A percentile compares a stretch with the other conserved stretches of the same genome.
Evolutionary conservation across 1,140 invertebrate species (phyloP).

Genomic region (Wiebesia pumilae): DNA sequence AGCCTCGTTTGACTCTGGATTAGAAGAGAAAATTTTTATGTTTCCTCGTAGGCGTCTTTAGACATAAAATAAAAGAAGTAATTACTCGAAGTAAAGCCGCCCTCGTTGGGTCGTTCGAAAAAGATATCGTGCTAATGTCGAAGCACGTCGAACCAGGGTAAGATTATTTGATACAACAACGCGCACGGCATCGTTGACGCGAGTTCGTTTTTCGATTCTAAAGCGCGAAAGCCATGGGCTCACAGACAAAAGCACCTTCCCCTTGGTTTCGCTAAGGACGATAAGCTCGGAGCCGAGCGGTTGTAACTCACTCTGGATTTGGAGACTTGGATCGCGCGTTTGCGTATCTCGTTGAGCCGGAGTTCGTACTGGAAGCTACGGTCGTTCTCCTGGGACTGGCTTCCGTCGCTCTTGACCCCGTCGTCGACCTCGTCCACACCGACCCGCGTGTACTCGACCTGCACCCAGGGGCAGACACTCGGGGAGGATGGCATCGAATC

Average conservation of each 20-base stretch:
- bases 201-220: not conserved
- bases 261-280: not conserved
- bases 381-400: conserved; percentile 51
- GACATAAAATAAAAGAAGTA: too few species aligned
- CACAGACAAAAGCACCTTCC: conserved; percentile 1
- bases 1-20: too few species aligned
- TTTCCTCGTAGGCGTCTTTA: too few species aligned
- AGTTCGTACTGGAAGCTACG: conserved; percentile 66
- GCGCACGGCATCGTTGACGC: too few species aligned
- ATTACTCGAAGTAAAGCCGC: too few species aligned
- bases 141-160: too few species aligned
- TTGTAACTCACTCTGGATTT: conserved; percentile 30
- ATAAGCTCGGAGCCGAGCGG: not conserved
- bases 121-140: too few species aligned
- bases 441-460: conserved; percentile 63
- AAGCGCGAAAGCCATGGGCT: not conserved
- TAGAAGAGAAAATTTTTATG: too few species aligned
- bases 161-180: too few species aligned
- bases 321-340: conserved; percentile 49
- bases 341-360: conserved; percentile 66
- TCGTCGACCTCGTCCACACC: not conserved
- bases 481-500: conserved; percentile 62
- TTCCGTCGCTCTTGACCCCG: too few species aligned
- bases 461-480: conserved; percentile 67
- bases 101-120: too few species aligned